Base-by-base conservation (phyloP, 2,888 invertebrate genomes). In the Eupelmus urozonus region DNA sequence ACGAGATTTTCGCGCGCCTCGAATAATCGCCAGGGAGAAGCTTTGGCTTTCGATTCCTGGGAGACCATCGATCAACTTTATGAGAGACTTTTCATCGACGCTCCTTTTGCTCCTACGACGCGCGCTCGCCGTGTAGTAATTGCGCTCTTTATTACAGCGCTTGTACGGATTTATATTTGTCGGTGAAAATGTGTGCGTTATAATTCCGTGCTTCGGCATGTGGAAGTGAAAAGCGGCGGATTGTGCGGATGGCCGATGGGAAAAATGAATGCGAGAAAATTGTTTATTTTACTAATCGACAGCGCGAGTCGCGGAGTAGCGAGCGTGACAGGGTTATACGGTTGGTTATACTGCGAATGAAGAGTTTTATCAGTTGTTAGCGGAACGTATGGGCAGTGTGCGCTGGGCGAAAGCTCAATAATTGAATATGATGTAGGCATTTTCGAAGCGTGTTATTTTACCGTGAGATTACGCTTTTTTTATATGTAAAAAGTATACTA, bases 21-120 rank as follows among this genome's bases (percentile, higher is more conserved):
- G 34, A 55, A 55, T 40, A 55, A 66, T 70, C 20, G 45, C 4
- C 63, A 20, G 18, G 13, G 1, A 13, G 23, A 16, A 65, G 49
- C 34, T 34, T 34, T 34, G 9, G 53, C 16, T 59, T 59, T 18
- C 73, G 42, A 57, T 49, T 74, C 66, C 49, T n/a, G 20, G 7
- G 51, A 27, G 60, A 51, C 16, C 67, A 67, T 75, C 75, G 67
- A 75, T 75, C 75, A 75, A 40, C 60, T 67, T 75, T 75, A 67
- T 27, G 67, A 75, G 65, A 74, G 66, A 40, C 67, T 60, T 75
- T 75, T 67, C 74, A 74, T 60, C 75, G 57, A 40, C n/a, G 59
- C 7, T 42, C 20, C 34, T 23, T 40, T 18, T 42, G 7, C 11
- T 53, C 18, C 42, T 59, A 25, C 23, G 7, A 18, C 34, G 1